Conservation (phyloP, 1,140 invertebrate genomes). For the Pentalonia nigronervosa region DNA sequence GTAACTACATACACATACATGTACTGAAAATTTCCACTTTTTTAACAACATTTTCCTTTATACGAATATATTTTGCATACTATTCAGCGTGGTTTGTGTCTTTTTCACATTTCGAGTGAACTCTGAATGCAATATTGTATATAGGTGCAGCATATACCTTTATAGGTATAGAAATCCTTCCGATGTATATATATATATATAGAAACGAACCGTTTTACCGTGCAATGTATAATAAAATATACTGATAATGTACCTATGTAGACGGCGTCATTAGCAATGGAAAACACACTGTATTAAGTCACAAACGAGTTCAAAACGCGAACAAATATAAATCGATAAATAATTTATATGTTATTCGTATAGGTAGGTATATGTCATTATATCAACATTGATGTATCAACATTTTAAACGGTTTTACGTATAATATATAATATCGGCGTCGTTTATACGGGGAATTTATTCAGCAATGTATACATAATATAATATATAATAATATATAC, state of each 20-base stretch:
- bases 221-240: not conserved
- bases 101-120: not conserved
- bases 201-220: not conserved
- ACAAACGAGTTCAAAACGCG: not conserved
- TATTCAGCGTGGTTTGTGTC: not conserved
- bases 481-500: not conserved
- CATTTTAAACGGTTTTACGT: not conserved
- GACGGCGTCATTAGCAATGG: not conserved
- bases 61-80: not conserved
- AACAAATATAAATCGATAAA: constrained; percentile 30
- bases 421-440: not conserved
- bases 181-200: too few species aligned
- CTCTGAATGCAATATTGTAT: too few species aligned
- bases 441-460: not conserved
- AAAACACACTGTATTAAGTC: not conserved
- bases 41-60: not conserved
- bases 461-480: not conserved
- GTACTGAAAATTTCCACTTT: not conserved
- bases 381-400: not conserved
- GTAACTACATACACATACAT: not conserved
- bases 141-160: too few species aligned
- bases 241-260: not conserved
- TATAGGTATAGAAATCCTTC: too few species aligned
- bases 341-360: not conserved
- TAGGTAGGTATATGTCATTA: not conserved